phyloP scores from a whole-genome alignment of 1,140 invertebrate genomes.

The Drosophila asahinai region DNA sequence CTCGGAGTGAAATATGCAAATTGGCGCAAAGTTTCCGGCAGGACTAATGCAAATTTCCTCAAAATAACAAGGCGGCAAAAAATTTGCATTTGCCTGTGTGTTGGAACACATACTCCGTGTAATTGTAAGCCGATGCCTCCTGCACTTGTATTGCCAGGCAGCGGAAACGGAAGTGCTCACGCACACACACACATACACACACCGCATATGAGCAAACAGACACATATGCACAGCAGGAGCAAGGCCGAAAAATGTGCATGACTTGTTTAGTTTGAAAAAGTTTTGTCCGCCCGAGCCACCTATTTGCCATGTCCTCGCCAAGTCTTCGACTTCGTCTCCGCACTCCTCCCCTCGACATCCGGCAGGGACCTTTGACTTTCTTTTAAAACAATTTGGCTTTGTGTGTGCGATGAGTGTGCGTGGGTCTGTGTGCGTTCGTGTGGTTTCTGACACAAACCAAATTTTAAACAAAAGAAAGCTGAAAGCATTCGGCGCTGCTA shows the following conservation, averaged over 20 bases:
- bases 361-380: conserved; percentile 78
- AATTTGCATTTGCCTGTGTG: conserved; percentile 25
- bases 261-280: conserved; percentile 81
- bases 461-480: conserved; percentile 83
- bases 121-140: conserved; percentile 2
- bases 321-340: conserved; percentile 10
- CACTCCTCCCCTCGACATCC: conserved; percentile 47
- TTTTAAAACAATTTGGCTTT: conserved; percentile 82
- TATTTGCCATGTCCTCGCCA: conserved; percentile 46
- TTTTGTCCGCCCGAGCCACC: conserved; percentile 59
- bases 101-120: neutral
- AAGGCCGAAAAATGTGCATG: conserved; percentile 66
- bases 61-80: conserved; percentile 56
- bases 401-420: conserved; percentile 46
- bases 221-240: conserved; percentile 18
- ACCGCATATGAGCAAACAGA: conserved; percentile 53
- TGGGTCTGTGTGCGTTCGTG: conserved; percentile 67
- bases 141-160: conserved; percentile 26
- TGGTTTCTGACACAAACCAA: conserved; percentile 82
- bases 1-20: conserved; percentile 54
- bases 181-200: conserved; percentile 6
- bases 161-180: conserved; percentile 55
- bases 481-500: conserved; percentile 54
- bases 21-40: conserved; percentile 32
- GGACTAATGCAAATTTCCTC: conserved; percentile 70